Base-by-base conservation (phyloP, 2,113 vertebrate genomes). In the Microtus montanus region DNA sequence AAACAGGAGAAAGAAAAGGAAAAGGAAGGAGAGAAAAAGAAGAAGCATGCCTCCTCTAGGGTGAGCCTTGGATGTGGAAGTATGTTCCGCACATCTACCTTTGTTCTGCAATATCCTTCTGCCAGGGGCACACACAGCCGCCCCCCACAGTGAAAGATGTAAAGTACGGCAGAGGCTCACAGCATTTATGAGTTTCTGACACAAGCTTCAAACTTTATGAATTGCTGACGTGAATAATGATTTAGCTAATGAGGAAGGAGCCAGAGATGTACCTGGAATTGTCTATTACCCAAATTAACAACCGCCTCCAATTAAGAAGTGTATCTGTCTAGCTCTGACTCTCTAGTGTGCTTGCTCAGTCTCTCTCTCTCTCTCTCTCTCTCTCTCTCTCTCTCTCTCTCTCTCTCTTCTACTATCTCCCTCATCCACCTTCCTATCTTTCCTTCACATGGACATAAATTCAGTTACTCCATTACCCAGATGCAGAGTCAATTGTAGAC, bases 121-220 rank as follows among this genome's bases (percentile, higher is more conserved):
- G 66, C 28, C 30, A 41, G 54, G 8, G 1, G 2, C 26, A 17
- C 0, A 1, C 3, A 17, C 2, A 7, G 3, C 70, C 14, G 7
- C 54, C 7, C 47, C 49, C 49, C 6, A 4, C 0, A 71, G n/a
- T 17, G 22, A 90, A 87, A 87, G 3, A 71, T 24, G n/a, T 84
- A 54, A 87, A 47, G 17, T 15, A 38, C 0, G 20, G 38, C 38
- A 54, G 35, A 91, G 24, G 8, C 73, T 52, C 47, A 2, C 20
- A 7, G 1, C 8, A 15, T 78, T 58, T 41, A 1, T 38, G 66
- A 35, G 33, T n/a, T 71, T 88, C 22, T 30, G 75, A 85, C 15
- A 38, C 2, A 17, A 3, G 22, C 20, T 79, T 44, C 4, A 41
- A 94, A 75, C 12, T 28, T 70, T 14, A 13, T 9, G 28, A 64